Conservation (phyloP, 2,888 invertebrate genomes). For the Caenorhabditis sp. region DNA sequence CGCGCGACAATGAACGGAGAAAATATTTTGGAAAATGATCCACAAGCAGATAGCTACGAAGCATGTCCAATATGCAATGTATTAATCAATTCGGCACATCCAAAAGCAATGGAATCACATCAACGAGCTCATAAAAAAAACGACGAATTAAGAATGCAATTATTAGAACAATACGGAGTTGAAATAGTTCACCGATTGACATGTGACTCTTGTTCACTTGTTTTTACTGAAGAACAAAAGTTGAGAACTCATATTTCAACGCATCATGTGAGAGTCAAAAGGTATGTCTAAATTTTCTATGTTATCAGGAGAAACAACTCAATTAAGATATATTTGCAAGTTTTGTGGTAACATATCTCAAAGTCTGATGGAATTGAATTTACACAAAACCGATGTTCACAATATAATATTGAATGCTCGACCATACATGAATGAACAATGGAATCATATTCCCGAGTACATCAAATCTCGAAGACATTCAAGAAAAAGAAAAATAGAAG, state of each 20-base stretch:
- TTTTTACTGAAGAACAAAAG: conserved; percentile 57
- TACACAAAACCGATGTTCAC: conserved; percentile 62
- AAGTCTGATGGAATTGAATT: conserved; percentile 59
- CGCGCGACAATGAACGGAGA: conserved; percentile 9
- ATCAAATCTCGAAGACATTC: conserved; percentile 15
- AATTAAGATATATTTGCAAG: conserved; percentile 60
- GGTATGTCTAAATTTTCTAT: conserved; percentile 8
- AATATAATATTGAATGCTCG: conserved; percentile 14
- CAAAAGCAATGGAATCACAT: conserved; percentile 60
- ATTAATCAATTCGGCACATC: conserved; percentile 56
- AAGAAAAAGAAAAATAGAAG: conserved; percentile 9
- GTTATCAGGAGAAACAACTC: not conserved
- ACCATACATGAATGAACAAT: conserved; percentile 3
- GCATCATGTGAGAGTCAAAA: conserved; percentile 42
- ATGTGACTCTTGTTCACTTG: conserved; percentile 58
- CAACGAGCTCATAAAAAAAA: conserved; percentile 62
- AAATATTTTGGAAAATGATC: not conserved
- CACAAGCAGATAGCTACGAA: conserved; percentile 44
- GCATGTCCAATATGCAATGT: conserved; percentile 57
- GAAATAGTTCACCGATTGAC: conserved; percentile 48
- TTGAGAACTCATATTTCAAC: conserved; percentile 43
- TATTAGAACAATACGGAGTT: conserved; percentile 49
- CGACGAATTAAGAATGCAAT: conserved; percentile 52
- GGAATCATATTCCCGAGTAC: conserved; percentile 16
- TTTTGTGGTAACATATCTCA: conserved; percentile 59